Base-by-base conservation (phyloP, 2,113 vertebrate genomes). In the Anas platyrhynchos region DNA sequence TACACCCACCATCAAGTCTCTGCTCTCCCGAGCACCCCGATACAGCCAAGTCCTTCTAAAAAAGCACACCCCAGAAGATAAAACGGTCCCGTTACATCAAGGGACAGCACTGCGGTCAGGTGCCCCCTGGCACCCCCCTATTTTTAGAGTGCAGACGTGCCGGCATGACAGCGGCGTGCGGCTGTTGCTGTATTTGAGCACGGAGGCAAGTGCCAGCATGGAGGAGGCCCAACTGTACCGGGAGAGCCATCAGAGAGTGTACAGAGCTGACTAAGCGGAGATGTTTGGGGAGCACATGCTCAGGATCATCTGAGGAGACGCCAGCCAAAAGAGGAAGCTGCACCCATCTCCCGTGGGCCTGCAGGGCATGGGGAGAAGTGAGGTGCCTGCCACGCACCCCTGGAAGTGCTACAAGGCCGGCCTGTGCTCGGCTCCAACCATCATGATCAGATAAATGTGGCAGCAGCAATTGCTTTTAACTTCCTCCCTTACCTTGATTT, bases 201-300 rank as follows among this genome's bases (percentile, higher is more conserved):
- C 0, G 2, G 78, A 13, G 25, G 76, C 61, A 4, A 77, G 59
- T 2, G 31, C 87, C 90, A 62, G 88, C 54, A 8, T 4, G 88
- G 88, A 91, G 85, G 38, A 79, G 6, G 16, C 69, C 68, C 86
- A 54, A 44, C 80, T 91, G 86, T 78, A 79, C 69, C 31, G 25
- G 13, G 31, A n/a, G 7, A 9, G 18, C 43, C 8, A 0, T 5
- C 0, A 16, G 43, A 71, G 54, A 65, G 23, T 48, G 44, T 22
- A 31, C 48, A 82, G 46, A 76, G 93, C 91, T 96, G 96, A 96
- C 73, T 82, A 50, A 91, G 87, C 14, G 2, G 44, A n/a, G 83
- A 74, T 6, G 9, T 79, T 58, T 16, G 4, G 20, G 50, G 52
- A 87, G 44, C 92, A 77, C 41, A 2, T 84, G 91, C 74, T 89